A percentile compares a stretch with the other conserved stretches of the same genome.
phyloP scores from a whole-genome alignment of 2,797 vertebrate species.

The Anisognathus igniventris region DNA sequence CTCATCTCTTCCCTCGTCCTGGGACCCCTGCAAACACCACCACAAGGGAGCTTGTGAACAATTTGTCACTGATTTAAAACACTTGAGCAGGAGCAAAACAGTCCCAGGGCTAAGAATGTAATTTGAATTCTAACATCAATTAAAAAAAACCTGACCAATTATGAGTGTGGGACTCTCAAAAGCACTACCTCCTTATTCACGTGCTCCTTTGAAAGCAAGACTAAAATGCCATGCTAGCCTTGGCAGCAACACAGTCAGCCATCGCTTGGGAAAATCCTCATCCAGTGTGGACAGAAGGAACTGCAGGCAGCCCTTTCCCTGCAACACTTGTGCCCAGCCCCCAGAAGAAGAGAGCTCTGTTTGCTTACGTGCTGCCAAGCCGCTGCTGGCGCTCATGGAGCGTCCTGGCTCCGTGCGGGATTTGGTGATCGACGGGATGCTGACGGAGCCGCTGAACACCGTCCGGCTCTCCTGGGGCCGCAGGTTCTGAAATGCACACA shows the following conservation, averaged over 20 bases:
- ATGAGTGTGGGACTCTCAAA: background rate
- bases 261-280: background rate
- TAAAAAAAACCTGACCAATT: background rate
- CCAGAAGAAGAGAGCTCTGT: background rate
- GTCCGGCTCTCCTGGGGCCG: slow-evolving; percentile 92
- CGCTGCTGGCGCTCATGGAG: slow-evolving; percentile 97
- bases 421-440: slow-evolving; percentile 95
- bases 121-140: background rate
- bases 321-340: background rate
- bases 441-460: slow-evolving; percentile 94
- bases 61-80: background rate
- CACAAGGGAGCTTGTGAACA: background rate
- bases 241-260: background rate
- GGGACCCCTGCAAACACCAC: too few relatives aligned
- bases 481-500: slow-evolving; percentile 81
- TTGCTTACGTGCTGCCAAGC: slow-evolving; percentile 91
- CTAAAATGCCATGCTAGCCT: background rate
- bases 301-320: background rate
- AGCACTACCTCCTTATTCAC: background rate
- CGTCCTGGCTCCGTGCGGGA: slow-evolving; percentile 91
- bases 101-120: background rate
- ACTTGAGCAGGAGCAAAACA: background rate
- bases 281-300: background rate
- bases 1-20: too few relatives aligned
- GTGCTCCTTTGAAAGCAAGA: background rate